Evolutionary conservation across 2,888 invertebrate genomes (phyloP), one percentile per base, ranked within the genome.

Genomic region (Ornithoptera priamus): DNA sequence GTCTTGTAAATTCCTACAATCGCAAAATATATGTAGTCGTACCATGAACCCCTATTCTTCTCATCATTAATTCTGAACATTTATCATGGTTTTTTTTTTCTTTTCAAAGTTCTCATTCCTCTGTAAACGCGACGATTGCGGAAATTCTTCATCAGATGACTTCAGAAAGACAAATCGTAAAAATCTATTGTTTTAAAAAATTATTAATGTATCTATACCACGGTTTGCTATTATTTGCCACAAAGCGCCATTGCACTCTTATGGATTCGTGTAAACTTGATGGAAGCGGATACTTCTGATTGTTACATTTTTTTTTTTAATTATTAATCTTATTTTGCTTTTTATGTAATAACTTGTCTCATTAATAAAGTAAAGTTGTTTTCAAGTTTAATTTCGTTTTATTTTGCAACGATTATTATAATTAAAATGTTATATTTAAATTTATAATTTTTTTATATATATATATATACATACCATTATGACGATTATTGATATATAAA

Each of bases 341-440:
- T 73, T 77, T 80, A 78, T 84, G 82, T 85, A 81, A 73, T 81
- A 77, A 77, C 80, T 39, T 76, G 70, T 76, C 78, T 76, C 78
- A 79, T 78, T 75, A 87, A 85, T 86, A 85, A 88, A 87, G 80
- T 80, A 81, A 82, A 81, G 57, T 86, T 87, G 86, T 85, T 86
- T 87, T 83, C 76, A 82, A 78, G 75, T 80, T 82, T 74, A 69
- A 68, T 77, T 81, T 77, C 75, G 76, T 83, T 81, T 82, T 73
- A 75, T 76, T 78, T 73, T 74, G 59, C 56, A 36, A 46, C 36
- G 5, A 22, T 53, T 58, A 24, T 46, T 17, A 57, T 46, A 42
- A 22, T 30, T 60, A 46, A 20, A 36, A 50, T 20, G 8, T n/a
- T 56, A 18, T 56, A 12, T 17, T 1, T 56, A n/a, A 20, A 36